Conservation (phyloP, 2,113 vertebrate species). For the Egretta garzetta region DNA sequence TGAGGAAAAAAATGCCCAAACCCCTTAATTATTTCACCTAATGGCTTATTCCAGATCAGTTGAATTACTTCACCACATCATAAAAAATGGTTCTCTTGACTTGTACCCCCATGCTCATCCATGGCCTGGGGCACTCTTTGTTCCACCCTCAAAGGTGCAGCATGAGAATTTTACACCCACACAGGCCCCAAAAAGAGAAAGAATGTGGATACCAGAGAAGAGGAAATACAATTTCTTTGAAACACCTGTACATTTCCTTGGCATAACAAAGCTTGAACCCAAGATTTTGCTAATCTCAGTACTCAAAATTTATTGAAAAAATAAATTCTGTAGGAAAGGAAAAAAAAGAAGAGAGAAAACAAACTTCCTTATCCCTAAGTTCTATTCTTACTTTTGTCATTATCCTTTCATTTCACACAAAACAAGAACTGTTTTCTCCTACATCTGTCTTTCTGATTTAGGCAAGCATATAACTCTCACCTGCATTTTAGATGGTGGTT, state of each 20-base stretch:
- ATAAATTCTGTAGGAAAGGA: fast-evolving
- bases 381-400: neutral
- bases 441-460: neutral
- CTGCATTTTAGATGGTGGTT: neutral
- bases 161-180: neutral
- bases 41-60: neutral
- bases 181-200: neutral
- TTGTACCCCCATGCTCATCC: neutral
- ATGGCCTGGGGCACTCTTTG: neutral
- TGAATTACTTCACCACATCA: neutral
- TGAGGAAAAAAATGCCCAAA: neutral
- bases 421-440: neutral
- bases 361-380: neutral
- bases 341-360: neutral
- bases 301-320: neutral
- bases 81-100: neutral
- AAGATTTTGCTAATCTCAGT: neutral
- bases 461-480: neutral
- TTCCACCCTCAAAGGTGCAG: neutral
- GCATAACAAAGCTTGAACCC: fast-evolving
- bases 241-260: neutral
- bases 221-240: neutral
- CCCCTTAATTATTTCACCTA: fast-evolving
- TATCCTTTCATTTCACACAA: neutral
- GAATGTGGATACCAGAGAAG: neutral